Evolutionary conservation across 1,140 invertebrate genomes (phyloP), one percentile per base, ranked within the genome.

Genomic region (Platyura marginata): DNA sequence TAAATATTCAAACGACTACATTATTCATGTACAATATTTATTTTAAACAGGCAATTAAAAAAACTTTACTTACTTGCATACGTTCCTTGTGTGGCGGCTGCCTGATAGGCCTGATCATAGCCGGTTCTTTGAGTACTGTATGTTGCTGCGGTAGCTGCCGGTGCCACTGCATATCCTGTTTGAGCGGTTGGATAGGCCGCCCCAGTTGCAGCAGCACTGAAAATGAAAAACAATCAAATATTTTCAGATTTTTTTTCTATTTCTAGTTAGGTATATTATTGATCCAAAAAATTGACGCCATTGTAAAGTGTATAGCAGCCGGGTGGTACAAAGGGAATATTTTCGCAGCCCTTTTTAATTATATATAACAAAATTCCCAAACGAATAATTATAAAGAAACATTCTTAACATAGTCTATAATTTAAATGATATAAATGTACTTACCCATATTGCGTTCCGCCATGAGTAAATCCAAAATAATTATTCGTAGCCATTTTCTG

Each of bases 391-490:
- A 9, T 40, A 9, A 5, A 4, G 5, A 16, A 19, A 19, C 10
- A 8, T 40, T 21, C 5, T 40, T 11, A 8, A 21, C 9, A 20
- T 40, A 36, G 25, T 29, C 6, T 10, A 36, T 18, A 9, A 18
- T 36, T n/a, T 33, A 10, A 44, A 51, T 43, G 40, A 40, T 42
- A 33, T 39, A 42, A 51, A 44, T 46, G 43, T 51, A 68, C 75
- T 68, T 71, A 83, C 78, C 80, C 81, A 67, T 89, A 88, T 72
- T 89, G 84, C 54, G 85, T 86, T 63, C 83, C 82, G 53, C 82
- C 79, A 62, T 87, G 84, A 57, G 82, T 82, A 74, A 88, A 89
- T 54, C 84, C 84, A 65, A 86, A 86, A 71, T 88, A 89, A 75
- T 89, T 89, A 71, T 89, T 88, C 64, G 83, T 79, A 63, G 84